phyloP scores from a whole-genome alignment of 2,113 vertebrate genomes.

The Mormyrus lacerda region DNA sequence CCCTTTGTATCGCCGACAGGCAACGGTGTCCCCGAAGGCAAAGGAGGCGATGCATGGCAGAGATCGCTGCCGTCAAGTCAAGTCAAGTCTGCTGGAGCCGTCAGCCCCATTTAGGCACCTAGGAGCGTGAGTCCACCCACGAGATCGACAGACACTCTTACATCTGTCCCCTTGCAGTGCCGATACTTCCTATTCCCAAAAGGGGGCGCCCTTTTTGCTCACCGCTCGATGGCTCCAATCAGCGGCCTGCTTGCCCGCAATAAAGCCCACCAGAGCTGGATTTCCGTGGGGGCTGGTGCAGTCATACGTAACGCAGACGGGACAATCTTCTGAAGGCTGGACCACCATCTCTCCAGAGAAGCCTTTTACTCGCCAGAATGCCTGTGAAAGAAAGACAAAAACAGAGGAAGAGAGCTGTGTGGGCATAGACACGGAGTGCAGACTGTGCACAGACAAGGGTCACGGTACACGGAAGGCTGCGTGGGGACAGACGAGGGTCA shows the following conservation, averaged over 20 bases:
- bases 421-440: neutral
- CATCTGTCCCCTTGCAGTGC: neutral
- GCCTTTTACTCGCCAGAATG: slow-evolving; percentile 60
- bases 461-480: neutral
- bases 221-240: slow-evolving; percentile 54
- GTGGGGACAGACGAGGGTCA: neutral
- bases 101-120: neutral
- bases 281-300: slow-evolving; percentile 53
- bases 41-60: neutral
- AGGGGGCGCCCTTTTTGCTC: slow-evolving; percentile 17
- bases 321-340: slow-evolving; percentile 42
- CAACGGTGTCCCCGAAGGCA: neutral
- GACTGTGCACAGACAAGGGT: neutral
- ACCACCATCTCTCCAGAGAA: slow-evolving; percentile 57
- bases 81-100: neutral
- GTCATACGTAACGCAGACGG: slow-evolving; percentile 57
- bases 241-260: slow-evolving; percentile 45
- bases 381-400: slow-evolving; percentile 36
- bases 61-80: neutral
- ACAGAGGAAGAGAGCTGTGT: neutral
- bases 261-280: slow-evolving; percentile 60
- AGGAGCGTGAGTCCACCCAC: neutral
- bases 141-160: neutral
- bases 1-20: neutral
- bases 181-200: neutral